phyloP scores from a whole-genome alignment of 1,140 invertebrate genomes.

The Aphis gossypii region DNA sequence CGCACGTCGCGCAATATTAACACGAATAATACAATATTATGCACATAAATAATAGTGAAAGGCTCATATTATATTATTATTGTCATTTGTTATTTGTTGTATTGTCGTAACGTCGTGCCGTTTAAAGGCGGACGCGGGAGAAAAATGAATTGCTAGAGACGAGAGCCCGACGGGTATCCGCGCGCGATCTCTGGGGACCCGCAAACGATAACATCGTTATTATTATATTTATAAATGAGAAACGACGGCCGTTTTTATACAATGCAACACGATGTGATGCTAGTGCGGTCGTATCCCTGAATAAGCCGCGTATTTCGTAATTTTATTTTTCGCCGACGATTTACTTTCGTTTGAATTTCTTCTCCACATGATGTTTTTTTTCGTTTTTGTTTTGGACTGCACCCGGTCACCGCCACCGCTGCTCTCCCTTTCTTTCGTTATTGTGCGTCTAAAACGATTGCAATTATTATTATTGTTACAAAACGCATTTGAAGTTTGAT shows the following conservation, averaged over 20 bases:
- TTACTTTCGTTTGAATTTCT: constrained; percentile 30
- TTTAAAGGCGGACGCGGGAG: background rate
- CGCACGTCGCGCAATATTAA: background rate
- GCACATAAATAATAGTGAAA: background rate
- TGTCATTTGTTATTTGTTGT: background rate
- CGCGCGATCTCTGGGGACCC: background rate
- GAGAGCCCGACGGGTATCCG: background rate
- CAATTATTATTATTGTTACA: background rate
- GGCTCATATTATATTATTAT: background rate
- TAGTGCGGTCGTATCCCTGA: background rate
- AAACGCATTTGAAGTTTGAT: background rate
- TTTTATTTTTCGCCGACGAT: background rate
- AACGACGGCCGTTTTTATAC: background rate
- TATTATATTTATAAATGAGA: background rate
- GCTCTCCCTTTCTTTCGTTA: background rate
- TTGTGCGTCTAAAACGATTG: background rate
- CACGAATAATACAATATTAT: background rate
- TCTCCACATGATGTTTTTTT: background rate
- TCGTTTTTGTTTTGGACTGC: background rate
- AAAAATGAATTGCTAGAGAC: background rate
- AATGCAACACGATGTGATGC: background rate
- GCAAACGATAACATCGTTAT: background rate
- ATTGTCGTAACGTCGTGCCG: no score
- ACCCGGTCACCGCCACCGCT: background rate
- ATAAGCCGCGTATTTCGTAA: background rate